These are phyloP conservation scores for Abramis brama DNA, from an alignment of 2,113 vertebrate genomes.

Conservation along the genomic window DNA sequence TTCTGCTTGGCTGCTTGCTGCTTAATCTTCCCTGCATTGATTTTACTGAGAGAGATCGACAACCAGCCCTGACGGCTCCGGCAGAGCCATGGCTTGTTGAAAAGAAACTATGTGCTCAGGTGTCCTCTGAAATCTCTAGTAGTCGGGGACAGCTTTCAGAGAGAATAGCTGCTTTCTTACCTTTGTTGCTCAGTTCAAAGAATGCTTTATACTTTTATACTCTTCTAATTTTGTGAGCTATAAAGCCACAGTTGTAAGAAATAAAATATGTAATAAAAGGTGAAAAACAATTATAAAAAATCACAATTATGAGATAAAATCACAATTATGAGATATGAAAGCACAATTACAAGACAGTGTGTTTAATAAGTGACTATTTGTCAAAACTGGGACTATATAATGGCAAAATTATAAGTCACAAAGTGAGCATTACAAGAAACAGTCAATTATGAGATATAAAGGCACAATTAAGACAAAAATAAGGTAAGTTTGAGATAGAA, in stretches of 20 bases:
- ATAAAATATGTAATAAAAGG: neutral
- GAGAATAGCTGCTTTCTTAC: neutral
- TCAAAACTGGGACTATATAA: neutral
- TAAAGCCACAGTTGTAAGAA: neutral
- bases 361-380: neutral
- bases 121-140: constrained; percentile 23
- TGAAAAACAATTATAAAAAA: neutral
- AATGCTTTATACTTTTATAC: neutral
- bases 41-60: constrained; percentile 44
- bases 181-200: neutral
- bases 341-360: neutral
- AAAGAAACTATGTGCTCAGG: constrained; percentile 47
- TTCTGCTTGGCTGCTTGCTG: constrained; percentile 50
- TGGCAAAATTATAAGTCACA: neutral
- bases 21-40: constrained; percentile 59
- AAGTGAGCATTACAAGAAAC: neutral
- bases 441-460: neutral
- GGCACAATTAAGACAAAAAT: neutral
- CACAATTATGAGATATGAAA: neutral
- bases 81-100: constrained; percentile 26
- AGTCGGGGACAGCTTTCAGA: constrained; percentile 4
- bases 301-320: neutral
- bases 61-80: constrained; percentile 30
- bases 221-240: neutral
- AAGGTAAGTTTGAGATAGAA: neutral